Conservation (phyloP, 2,888 invertebrate genomes). For the Acanthoscelides obtectus region DNA sequence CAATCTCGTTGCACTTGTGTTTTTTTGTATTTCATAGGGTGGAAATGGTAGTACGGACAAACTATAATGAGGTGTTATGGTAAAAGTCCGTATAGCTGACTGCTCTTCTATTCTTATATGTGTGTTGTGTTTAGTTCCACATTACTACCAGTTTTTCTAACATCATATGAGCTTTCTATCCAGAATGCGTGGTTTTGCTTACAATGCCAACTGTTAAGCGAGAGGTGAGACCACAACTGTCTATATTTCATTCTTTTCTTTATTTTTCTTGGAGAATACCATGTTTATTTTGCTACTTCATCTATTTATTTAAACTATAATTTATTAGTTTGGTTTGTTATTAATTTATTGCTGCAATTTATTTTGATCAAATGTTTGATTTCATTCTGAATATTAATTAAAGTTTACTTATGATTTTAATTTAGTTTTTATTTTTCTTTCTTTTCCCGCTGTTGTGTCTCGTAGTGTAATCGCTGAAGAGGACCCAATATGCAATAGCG, state of each 20-base stretch:
- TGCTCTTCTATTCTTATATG: conserved; percentile 31
- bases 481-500: conserved; percentile 20
- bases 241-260: conserved; percentile 25
- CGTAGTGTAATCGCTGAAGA: conserved; percentile 41
- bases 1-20: conserved; percentile 16
- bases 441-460: conserved; percentile 39
- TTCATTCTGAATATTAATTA: conserved; percentile 34
- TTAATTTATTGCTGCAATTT: conserved; percentile 25
- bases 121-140: conserved; percentile 41
- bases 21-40: conserved; percentile 33
- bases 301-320: conserved; percentile 11
- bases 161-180: conserved; percentile 36
- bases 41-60: conserved; percentile 29
- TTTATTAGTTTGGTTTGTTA: conserved; percentile 25
- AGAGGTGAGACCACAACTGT: conserved; percentile 42
- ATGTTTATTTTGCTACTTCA: conserved; percentile 19
- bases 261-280: conserved; percentile 19
- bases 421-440: conserved; percentile 35
- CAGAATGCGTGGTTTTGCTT: conserved; percentile 44
- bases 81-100: neutral
- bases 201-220: conserved; percentile 39
- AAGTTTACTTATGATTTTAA: conserved; percentile 40
- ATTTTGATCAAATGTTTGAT: conserved; percentile 18
- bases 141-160: conserved; percentile 31
- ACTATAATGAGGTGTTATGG: neutral